Base-by-base conservation (phyloP, 2,113 vertebrate genomes). In the Nibea albiflora region DNA sequence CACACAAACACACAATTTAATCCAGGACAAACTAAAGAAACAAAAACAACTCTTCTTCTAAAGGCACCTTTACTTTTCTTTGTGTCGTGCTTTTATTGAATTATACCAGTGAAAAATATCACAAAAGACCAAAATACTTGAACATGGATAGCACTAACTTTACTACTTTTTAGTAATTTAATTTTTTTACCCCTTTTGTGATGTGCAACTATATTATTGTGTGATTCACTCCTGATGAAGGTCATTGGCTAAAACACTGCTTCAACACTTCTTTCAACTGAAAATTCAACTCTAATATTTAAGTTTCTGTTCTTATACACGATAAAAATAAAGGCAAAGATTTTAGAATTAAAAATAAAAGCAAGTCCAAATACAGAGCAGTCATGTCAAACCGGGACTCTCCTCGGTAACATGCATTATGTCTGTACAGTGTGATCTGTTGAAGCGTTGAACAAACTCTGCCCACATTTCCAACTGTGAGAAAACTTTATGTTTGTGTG, bases 401-500 rank as follows among this genome's bases (percentile, higher is more conserved):
- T 53, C 4, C 17, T 64, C 42, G 22, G 2, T 50, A 26, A 46
- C 31, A 61, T 2, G 22, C 31, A 39, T 66, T 49, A 50, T 10
- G 15, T 39, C 22, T 35, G 67, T 28, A 9, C 22, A 56, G 50
- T 56, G 31, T 28, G 42, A 66, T 81, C 57, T 42, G 28, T 57
- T 49, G 17, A 42, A 0, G 11, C 5, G 50, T 78, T 46, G 15
- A 57, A n/a, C 50, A 52, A n/a, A 20, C 5, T 26, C 2, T 66
- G 49, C 26, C 63, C 5, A 61, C 39, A 12, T 52, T 14, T 63
- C 22, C 54, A 24, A 22, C 60, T 3, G 0, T 49, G 56, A 49
- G 62, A 31, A 85, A 73, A 47, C 39, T 5, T 42, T 44, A 28
- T 47, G 46, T 67, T 44, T 69, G 46, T 76, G 58, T 57, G 44